Percentiles rank a stretch among this genome's conserved stretches.
phyloP scores from a whole-genome alignment of 2,113 vertebrate species.

The Ardeotis arabs region DNA sequence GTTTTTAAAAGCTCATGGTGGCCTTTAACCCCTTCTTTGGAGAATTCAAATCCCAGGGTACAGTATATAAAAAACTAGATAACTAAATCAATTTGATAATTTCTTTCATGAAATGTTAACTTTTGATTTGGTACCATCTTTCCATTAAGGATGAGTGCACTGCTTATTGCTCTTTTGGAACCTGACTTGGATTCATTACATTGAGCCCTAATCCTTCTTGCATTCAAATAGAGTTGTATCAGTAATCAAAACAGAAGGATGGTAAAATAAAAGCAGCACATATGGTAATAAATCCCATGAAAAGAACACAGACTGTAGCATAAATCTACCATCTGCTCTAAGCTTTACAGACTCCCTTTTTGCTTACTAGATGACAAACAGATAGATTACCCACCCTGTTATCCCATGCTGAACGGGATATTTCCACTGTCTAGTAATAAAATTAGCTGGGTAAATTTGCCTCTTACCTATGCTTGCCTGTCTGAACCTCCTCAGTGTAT shows the following conservation, averaged over 20 bases:
- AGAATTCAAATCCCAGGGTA: background rate
- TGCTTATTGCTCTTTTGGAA: slow-evolving; percentile 6
- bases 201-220: background rate
- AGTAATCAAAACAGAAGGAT: slow-evolving; percentile 39
- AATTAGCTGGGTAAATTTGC: background rate
- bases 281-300: slow-evolving; percentile 22
- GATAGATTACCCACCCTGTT: slow-evolving; percentile 4
- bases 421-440: background rate
- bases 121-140: background rate
- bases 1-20: background rate
- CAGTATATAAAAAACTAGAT: background rate
- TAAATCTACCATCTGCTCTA: slow-evolving; percentile 40
- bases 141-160: background rate
- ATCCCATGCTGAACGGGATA: background rate
- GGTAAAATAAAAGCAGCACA: background rate
- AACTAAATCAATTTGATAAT: background rate
- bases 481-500: background rate
- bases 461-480: background rate
- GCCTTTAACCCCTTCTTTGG: background rate
- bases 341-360: background rate
- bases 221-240: background rate
- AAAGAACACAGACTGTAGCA: slow-evolving; percentile 28
- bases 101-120: background rate
- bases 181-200: background rate
- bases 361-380: background rate